Percentiles rank a stretch among this genome's conserved stretches.
Evolutionary conservation across 2,113 vertebrate species (phyloP).

Genomic region (Chaetura pelagica): DNA sequence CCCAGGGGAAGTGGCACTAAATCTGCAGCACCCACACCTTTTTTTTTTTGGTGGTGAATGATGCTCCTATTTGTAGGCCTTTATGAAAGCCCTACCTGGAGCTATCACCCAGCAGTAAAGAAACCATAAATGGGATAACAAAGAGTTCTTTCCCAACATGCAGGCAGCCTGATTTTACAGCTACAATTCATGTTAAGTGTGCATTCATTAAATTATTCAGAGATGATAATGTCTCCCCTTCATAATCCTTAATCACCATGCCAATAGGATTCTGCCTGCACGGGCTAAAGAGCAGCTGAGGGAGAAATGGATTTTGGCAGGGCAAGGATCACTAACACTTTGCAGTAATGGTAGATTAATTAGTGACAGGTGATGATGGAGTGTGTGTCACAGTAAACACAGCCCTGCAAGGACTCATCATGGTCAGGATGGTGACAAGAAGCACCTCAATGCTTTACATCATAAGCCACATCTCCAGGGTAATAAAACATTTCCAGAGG

Average conservation of each 20-base stretch:
- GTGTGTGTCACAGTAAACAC: slow-evolving; percentile 9
- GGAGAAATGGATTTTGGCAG: slow-evolving; percentile 14
- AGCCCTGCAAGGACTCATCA: not conserved
- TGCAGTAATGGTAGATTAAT: slow-evolving; percentile 31
- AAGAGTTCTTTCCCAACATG: not conserved
- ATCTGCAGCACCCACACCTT: not conserved
- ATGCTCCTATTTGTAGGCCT: not conserved
- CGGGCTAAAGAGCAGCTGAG: slow-evolving; percentile 15
- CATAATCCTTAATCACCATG: slow-evolving; percentile 50
- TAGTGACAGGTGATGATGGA: slow-evolving; percentile 29
- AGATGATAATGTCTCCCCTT: slow-evolving; percentile 45
- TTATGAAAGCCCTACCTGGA: slow-evolving; percentile 21
- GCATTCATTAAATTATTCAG: slow-evolving; percentile 53
- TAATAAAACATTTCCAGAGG: not conserved
- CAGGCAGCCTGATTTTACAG: slow-evolving; percentile 33
- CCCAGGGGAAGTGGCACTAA: not conserved
- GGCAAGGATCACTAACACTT: slow-evolving; percentile 12
- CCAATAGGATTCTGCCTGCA: slow-evolving; percentile 26
- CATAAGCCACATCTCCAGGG: not conserved
- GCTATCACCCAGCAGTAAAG: slow-evolving; percentile 25
- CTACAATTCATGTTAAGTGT: slow-evolving; percentile 51
- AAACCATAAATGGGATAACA: slow-evolving; percentile 31
- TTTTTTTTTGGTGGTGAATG: not conserved
- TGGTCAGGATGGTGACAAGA: not conserved
- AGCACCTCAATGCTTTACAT: not conserved